Base-by-base conservation (phyloP, 2,113 vertebrate species). In the Brienomyrus longianalis region DNA sequence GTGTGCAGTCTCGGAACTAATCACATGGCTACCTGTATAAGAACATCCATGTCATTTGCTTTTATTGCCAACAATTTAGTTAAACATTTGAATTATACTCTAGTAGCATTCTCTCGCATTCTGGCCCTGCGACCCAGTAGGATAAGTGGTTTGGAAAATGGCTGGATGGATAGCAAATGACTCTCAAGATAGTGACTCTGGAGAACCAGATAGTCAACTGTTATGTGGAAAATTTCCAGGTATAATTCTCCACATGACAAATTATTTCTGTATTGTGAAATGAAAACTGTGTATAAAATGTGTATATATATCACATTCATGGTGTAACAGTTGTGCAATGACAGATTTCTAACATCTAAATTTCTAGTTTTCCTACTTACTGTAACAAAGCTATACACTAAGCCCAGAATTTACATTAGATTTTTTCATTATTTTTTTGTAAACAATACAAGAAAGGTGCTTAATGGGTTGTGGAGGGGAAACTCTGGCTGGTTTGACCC, bases 221-320 rank as follows among this genome's bases (percentile, higher is more conserved):
- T n/a, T 48, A 48, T 17, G 83, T n/a, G 45, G 27, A 5, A 54
- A 52, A 35, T 87, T 56, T 87, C n/a, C 11, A 56, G 13, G 31
- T 54, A 5, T 56, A 88, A 52, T 91, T 91, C 88, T 85, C 90
- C 87, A 88, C 59, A 47, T n/a, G 51, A 83, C 88, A 89, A 70
- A 90, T 92, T 91, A 91, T 93, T 90, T 92, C 86, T 86, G 80
- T 83, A 74, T 90, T 91, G 2, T n/a, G 3, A 23, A n/a, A 23
- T 84, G 4, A 48, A 84, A 84, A 21, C n/a, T 47, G 11, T 13
- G 21, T 48, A 84, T 17, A 47, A 84, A 84, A 27, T 23, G 21
- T n/a, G 21, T n/a, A 21, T 48, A 23, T 10, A 83, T 19, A 10
- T 23, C 3, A 83, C 19, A 8, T 43, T 39, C 35, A 45, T 23